Conservation (phyloP, 1,140 invertebrate genomes). For the Temnothorax longispinosus region DNA sequence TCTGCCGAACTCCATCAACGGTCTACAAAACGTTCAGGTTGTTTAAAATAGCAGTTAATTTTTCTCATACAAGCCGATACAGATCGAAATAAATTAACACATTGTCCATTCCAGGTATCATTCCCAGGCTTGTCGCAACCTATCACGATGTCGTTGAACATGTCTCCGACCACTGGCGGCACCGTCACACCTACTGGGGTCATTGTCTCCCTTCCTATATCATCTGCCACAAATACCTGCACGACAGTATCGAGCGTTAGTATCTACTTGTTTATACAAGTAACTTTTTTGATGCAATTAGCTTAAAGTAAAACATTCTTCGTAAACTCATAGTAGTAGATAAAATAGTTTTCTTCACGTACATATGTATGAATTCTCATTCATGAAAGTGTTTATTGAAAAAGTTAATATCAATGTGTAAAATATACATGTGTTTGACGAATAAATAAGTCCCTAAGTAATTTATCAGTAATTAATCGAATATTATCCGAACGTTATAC, state of each 20-base stretch:
- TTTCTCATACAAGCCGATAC: conserved; percentile 39
- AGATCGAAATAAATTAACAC: conserved; percentile 60
- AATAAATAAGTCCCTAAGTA: neutral
- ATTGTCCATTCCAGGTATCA: conserved; percentile 88
- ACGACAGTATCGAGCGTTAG: conserved; percentile 85
- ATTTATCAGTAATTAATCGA: neutral
- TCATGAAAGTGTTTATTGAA: neutral
- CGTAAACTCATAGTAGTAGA: neutral
- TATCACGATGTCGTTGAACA: conserved; percentile 91
- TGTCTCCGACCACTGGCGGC: conserved; percentile 85
- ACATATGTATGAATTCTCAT: neutral
- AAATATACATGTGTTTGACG: neutral
- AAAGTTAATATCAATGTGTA: neutral
- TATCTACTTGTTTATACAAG: conserved; percentile 41
- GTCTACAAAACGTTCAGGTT: conserved; percentile 92
- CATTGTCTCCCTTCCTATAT: conserved; percentile 85
- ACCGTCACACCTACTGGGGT: conserved; percentile 88
- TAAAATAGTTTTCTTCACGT: neutral
- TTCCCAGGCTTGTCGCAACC: conserved; percentile 92
- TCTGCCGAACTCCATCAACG: conserved; percentile 90
- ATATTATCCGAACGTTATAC: neutral
- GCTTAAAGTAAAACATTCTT: neutral
- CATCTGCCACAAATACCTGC: conserved; percentile 84
- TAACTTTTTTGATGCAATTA: neutral
- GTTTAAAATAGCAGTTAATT: conserved; percentile 43